Conservation (phyloP, 92 coral and sea anemone species). For the Palythoa heliodiscus region DNA sequence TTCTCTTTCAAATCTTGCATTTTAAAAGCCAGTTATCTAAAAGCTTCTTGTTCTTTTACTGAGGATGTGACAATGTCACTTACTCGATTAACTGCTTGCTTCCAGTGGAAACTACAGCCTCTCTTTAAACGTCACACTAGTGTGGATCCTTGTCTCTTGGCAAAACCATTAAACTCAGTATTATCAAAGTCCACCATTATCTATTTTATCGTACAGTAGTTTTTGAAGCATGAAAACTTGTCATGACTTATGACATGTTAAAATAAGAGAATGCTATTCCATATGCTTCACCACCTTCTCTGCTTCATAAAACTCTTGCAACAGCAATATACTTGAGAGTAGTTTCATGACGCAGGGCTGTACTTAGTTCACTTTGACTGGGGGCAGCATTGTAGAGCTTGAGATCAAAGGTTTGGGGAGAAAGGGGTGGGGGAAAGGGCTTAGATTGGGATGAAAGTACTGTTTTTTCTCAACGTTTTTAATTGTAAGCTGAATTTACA, state of each 20-base stretch:
- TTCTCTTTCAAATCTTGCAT: slow-evolving; percentile 25
- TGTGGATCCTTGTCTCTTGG: slow-evolving; percentile 11
- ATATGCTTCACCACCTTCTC: slow-evolving; percentile 61
- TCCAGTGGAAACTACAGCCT: slow-evolving; percentile 61
- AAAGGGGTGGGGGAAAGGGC: too few species aligned
- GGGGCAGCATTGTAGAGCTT: too few species aligned
- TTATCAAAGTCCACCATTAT: slow-evolving; percentile 46
- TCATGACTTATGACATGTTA: slow-evolving; percentile 24
- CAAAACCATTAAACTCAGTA: slow-evolving; percentile 20
- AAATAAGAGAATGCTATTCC: slow-evolving; percentile 50
- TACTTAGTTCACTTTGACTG: too few species aligned
- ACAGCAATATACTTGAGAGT: not conserved
- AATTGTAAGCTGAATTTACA: too few species aligned
- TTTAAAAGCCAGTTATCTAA: not conserved
- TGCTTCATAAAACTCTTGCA: slow-evolving; percentile 28
- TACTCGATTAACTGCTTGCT: slow-evolving; percentile 47
- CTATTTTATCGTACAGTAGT: slow-evolving; percentile 18
- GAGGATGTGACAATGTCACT: slow-evolving; percentile 37
- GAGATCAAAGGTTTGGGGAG: too few species aligned
- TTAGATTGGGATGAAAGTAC: too few species aligned
- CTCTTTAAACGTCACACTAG: slow-evolving; percentile 24
- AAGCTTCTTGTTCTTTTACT: not conserved
- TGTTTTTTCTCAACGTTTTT: too few species aligned
- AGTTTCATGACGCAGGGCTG: too few species aligned
- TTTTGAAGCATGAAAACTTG: slow-evolving; percentile 21